Percentiles rank a stretch among this genome's conserved stretches.
These are phyloP conservation scores for Rhingia rostrata DNA, from an alignment of 2,888 invertebrate genomes.

Conservation along the genomic window DNA sequence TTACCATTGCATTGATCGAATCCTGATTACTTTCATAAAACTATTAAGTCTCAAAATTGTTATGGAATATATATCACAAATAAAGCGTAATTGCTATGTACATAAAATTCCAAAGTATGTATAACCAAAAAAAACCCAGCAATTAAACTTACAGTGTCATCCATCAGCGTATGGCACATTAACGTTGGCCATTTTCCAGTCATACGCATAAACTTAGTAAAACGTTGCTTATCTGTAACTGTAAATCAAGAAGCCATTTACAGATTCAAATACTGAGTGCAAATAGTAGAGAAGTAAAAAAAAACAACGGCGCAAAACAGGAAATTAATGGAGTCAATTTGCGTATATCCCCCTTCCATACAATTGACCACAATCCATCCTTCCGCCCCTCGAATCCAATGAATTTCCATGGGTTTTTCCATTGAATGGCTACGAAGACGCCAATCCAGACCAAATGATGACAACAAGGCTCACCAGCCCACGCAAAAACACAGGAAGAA, in stretches of 20 bases:
- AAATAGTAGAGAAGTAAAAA: constrained; percentile 8
- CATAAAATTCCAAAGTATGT: too few species aligned
- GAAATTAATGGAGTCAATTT: constrained; percentile 81
- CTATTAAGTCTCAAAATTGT: too few species aligned
- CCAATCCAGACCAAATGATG: constrained; percentile 56
- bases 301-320: constrained; percentile 48
- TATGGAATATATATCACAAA: too few species aligned
- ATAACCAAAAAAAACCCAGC: background rate
- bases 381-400: constrained; percentile 31
- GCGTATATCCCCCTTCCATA: constrained; percentile 74
- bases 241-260: constrained; percentile 73
- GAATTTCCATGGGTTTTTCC: constrained; percentile 53
- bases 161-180: constrained; percentile 54
- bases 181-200: constrained; percentile 62
- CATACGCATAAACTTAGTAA: constrained; percentile 72
- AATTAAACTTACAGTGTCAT: constrained; percentile 9
- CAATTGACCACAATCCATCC: constrained; percentile 34
- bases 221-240: constrained; percentile 69
- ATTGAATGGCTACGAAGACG: constrained; percentile 60
- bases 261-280: constrained; percentile 53
- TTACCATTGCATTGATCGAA: too few species aligned
- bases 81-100: too few species aligned
- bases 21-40: too few species aligned
- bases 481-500: constrained; percentile 28
- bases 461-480: constrained; percentile 36